Evolutionary conservation across 2,888 invertebrate species (phyloP), one percentile per base, ranked within the genome.

Genomic region (Altica lythri): DNA sequence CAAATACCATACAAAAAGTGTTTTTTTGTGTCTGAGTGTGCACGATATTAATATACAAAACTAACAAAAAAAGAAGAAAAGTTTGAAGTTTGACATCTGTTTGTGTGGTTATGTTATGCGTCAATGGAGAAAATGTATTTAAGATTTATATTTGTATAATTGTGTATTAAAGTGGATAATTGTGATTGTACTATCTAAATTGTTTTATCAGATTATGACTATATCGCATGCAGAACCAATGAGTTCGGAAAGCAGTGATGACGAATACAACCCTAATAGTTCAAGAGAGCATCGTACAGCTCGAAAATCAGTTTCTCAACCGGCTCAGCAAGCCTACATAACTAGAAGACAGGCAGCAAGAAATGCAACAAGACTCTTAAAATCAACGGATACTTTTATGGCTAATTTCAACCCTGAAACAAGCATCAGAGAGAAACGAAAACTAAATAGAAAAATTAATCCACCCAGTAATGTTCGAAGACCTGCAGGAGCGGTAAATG

Each of bases 331-430:
- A 35, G 49, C 52, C 4, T 68, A 67, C 37, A 46, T 60, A 4
- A 68, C 68, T 14, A 60, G 68, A 49, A 63, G 69, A 38, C 68
- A 70, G 52, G 65, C 67, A 12, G 64, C 66, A 19, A 61, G 60
- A 57, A 67, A 67, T 62, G 66, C 64, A 4, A 63, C 47, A 0
- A 66, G 57, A 53, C 59, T 62, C 2, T 53, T 65, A 22, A 48
- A 58, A 42, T 46, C 58, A 5, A 63, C 63, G 4, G 71, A 70
- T 4, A 61, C 62, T 35, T 72, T 70, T 27, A 64, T 72, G 61
- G 70, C 83, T 61, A 83, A 88, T 71, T 89, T 89, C 69, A 87
- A 90, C 73, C 91, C 91, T 0, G 90, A 90, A 72, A 86, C 83
- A 56, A 90, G 91, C 59, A 84, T 83, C 35, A 79, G 90, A 38